These are phyloP conservation scores for Phalacrocorax brasilianus DNA, from an alignment of 2,113 vertebrate genomes.

Conservation along the genomic window DNA sequence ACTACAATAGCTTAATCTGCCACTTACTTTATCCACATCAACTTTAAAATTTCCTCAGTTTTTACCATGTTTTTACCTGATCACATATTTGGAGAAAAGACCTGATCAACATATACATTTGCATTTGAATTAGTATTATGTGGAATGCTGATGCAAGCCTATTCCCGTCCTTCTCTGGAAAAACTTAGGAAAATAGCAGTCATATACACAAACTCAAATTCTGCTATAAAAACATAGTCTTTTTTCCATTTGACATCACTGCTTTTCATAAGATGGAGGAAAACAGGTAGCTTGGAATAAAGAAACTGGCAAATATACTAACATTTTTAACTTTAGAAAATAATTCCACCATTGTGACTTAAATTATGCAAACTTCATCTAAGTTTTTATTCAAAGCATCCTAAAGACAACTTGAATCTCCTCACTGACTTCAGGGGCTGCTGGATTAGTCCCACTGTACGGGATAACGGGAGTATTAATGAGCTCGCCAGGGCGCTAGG, in stretches of 20 bases:
- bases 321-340: not conserved
- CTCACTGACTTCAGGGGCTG: not conserved
- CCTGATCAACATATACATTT: not conserved
- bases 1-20: not conserved
- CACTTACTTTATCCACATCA: not conserved
- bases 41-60: not conserved
- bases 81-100: not conserved
- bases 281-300: not conserved
- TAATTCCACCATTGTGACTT: not conserved
- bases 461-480: not conserved
- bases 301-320: not conserved
- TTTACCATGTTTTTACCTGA: not conserved
- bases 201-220: not conserved
- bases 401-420: not conserved
- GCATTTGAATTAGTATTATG: not conserved
- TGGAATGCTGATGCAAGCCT: not conserved
- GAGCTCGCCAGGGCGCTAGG: not conserved
- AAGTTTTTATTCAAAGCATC: not conserved
- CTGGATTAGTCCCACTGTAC: not conserved
- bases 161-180: not conserved
- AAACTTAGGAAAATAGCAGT: not conserved
- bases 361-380: not conserved
- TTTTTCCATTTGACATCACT: not conserved
- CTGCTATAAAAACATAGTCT: not conserved
- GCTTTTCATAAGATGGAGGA: not conserved